A percentile compares a stretch with the other conserved stretches of the same genome.
phyloP scores from a whole-genome alignment of 2,113 vertebrate genomes.

The Microtus montanus region DNA sequence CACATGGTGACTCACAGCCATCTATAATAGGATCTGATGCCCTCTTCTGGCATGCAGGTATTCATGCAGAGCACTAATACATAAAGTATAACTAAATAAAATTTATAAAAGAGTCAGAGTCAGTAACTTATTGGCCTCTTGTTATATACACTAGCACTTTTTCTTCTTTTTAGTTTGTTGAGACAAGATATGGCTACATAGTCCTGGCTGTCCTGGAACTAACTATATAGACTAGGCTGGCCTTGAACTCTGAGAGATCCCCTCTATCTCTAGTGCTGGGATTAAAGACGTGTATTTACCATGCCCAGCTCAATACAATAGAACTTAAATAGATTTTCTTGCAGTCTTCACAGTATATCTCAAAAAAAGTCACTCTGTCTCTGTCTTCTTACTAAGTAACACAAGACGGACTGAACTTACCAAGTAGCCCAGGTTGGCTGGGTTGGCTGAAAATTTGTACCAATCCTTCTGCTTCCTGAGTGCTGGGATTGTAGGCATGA shows the following conservation, averaged over 20 bases:
- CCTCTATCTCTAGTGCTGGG: not conserved
- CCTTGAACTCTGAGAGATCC: not conserved
- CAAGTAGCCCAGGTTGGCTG: not conserved
- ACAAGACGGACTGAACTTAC: not conserved
- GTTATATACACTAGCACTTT: not conserved
- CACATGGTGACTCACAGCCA: not conserved
- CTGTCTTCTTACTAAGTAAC: not conserved
- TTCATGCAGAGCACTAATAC: not conserved
- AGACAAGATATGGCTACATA: not conserved
- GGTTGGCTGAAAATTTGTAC: not conserved
- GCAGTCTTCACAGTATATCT: conserved; percentile 8
- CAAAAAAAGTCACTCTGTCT: not conserved
- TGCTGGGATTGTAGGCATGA: not conserved
- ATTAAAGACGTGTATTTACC: not conserved
- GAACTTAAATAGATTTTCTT: conserved; percentile 9
- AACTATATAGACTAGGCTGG: not conserved
- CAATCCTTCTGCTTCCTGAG: not conserved
- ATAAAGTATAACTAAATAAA: not conserved
- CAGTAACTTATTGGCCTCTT: conserved; percentile 4
- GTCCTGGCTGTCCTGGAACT: not conserved
- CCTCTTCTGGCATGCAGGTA: not conserved
- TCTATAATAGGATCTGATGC: not conserved
- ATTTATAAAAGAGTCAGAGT: not conserved
- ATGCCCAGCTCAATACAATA: not conserved
- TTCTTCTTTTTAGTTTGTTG: not conserved